Evolutionary conservation across 1,140 invertebrate species (phyloP).

Genomic region (Cyrtorhinus lividipennis): DNA sequence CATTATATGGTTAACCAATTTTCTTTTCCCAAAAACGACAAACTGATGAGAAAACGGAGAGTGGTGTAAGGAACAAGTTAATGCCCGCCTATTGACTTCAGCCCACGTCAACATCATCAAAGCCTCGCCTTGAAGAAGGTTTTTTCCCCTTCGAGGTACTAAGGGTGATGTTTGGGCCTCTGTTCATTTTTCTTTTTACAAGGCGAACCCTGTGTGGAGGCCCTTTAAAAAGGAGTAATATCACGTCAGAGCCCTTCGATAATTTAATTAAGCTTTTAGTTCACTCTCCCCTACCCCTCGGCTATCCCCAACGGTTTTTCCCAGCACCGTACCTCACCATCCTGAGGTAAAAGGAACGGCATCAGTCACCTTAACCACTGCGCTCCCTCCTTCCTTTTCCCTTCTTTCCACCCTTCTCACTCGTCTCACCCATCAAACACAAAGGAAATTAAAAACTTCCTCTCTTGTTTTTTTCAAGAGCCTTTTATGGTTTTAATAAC

Average conservation of each 20-base stretch:
- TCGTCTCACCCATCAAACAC: constrained; percentile 13
- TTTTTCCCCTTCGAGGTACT: neutral
- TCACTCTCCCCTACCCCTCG: neutral
- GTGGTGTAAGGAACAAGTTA: constrained; percentile 10
- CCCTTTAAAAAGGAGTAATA: constrained; percentile 1
- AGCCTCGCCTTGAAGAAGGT: neutral
- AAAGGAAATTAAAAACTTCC: constrained; percentile 18
- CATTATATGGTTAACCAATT: neutral
- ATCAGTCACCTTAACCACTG: constrained; percentile 3
- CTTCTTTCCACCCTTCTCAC: neutral
- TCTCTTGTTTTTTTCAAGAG: neutral
- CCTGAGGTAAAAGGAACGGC: neutral
- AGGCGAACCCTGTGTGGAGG: neutral
- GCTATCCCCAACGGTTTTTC: neutral
- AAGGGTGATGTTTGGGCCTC: neutral
- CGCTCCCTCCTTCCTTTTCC: neutral
- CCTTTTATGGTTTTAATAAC: constrained; percentile 18
- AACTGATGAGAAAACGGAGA: neutral
- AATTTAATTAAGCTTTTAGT: constrained; percentile 15
- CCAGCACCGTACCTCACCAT: neutral
- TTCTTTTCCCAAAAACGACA: neutral
- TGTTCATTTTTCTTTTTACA: constrained; percentile 9
- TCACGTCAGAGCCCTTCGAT: constrained; percentile 13
- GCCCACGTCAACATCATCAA: constrained; percentile 12
- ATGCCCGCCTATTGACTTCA: constrained; percentile 10